Base-by-base conservation (phyloP, 1,140 invertebrate genomes). In the Meteorus sp. region DNA sequence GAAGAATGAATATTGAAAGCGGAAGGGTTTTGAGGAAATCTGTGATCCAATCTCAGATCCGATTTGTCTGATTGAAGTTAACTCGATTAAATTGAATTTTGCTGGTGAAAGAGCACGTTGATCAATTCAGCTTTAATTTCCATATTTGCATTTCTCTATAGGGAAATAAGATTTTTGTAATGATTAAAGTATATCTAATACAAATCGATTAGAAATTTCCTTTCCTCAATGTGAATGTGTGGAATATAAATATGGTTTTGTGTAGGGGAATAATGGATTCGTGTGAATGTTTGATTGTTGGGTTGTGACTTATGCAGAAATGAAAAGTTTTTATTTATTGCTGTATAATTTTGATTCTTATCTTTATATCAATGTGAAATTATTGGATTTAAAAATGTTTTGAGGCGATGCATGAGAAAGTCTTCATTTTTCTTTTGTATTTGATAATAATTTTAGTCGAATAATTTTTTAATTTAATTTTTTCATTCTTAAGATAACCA, bases 91-190 rank as follows among this genome's bases (percentile, higher is more conserved):
- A 47, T 47, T 7, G 44, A 23, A 47, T 25, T 25, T 33, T 7
- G 29, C 35, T n/a, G 19, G 19, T 25, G 22, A 47, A 47, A 47
- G 44, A 47, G 44, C 20, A 47, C 44, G 44, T 47, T n/a, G 44
- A 47, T 47, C 44, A 47, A 47, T 23, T 47, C 25, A 22, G 7
- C 44, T 47, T 47, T 47, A 47, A 19, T 47, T 47, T 22, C 35
- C 35, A 47, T 47, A 47, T 47, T 47, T 47, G 44, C 44, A 47
- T 47, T 47, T 47, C 44, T 13, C 44, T 19, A 47, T 47, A n/a
- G 44, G 44, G 20, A 47, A 47, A 47, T 47, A 47, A 47, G 44
- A 11, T n/a, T 22, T 47, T 22, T 7, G 22, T 47, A 19, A 47
- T 47, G 44, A 47, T 47, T 47, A 22, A 47, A 47, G 11, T 47